These are phyloP conservation scores for Sipha flava DNA, from an alignment of 1,140 invertebrate genomes.

Conservation along the genomic window DNA sequence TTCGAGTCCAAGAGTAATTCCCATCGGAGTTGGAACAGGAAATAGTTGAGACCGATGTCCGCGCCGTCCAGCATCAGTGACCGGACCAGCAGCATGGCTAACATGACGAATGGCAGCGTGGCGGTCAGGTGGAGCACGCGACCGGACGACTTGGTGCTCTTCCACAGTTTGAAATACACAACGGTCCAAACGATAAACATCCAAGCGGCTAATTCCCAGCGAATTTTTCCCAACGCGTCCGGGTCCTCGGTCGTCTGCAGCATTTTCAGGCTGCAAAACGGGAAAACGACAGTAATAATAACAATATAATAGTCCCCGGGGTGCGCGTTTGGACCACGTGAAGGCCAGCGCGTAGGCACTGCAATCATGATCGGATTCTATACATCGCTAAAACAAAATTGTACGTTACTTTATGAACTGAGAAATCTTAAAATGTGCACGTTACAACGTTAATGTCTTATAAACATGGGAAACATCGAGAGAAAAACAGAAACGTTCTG, in stretches of 20 bases:
- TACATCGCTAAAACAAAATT: too few species aligned
- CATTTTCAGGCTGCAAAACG: conserved; percentile 63
- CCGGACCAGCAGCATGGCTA: conserved; percentile 68
- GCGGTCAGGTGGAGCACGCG: conserved; percentile 76
- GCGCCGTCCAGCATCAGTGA: conserved; percentile 75
- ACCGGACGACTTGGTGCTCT: conserved; percentile 78
- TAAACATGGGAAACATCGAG: too few species aligned
- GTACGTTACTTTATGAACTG: too few species aligned
- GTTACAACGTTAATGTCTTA: too few species aligned
- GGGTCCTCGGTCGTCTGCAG: conserved; percentile 72
- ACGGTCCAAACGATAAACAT: conserved; percentile 79
- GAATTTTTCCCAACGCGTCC: conserved; percentile 59
- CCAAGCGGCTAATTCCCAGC: conserved; percentile 79
- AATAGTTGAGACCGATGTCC: conserved; percentile 62
- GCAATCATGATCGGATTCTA: too few species aligned
- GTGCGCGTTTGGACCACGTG: too few species aligned
- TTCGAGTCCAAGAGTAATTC: conserved; percentile 70
- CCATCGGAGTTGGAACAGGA: conserved; percentile 81
- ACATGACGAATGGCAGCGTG: conserved; percentile 71
- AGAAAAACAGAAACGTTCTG: too few species aligned
- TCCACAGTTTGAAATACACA: conserved; percentile 88
- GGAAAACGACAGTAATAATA: conserved; percentile 30
- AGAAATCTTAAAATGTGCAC: too few species aligned
- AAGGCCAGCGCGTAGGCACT: too few species aligned
- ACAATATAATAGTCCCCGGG: too few species aligned